A percentile compares a stretch with the other conserved stretches of the same genome.
These are phyloP conservation scores for Peucedramus taeniatus DNA, from an alignment of 2,113 vertebrate species.

Conservation along the genomic window DNA sequence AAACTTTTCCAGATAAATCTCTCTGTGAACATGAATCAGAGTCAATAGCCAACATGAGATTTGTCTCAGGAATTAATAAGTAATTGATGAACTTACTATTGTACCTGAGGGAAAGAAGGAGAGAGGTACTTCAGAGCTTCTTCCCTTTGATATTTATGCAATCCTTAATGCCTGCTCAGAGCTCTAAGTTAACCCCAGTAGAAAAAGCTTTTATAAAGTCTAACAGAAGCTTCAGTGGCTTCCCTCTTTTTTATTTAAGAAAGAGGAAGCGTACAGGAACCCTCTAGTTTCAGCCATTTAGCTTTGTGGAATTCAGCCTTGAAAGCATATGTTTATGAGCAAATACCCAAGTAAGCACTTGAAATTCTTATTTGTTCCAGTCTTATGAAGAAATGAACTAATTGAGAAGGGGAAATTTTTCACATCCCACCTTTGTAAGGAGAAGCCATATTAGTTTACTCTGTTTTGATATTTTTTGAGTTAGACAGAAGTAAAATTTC, in stretches of 20 bases:
- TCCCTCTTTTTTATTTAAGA: neutral
- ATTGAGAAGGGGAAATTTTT: neutral
- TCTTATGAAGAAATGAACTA: neutral
- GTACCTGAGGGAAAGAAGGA: neutral
- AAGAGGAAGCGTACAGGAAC: neutral
- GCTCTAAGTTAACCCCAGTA: neutral
- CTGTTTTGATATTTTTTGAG: neutral
- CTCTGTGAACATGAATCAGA: neutral
- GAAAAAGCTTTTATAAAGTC: neutral
- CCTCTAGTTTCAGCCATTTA: neutral
- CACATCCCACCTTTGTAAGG: neutral
- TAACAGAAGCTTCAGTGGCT: neutral
- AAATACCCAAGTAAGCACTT: neutral
- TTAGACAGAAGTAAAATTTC: neutral
- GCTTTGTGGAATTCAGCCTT: neutral
- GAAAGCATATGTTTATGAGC: neutral
- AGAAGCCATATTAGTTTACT: neutral
- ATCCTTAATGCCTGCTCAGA: neutral
- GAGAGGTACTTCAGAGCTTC: neutral
- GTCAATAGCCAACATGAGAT: neutral
- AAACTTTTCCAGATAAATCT: neutral
- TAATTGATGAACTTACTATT: neutral
- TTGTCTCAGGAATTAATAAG: neutral
- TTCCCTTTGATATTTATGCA: neutral
- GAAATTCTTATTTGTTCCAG: neutral